These are phyloP conservation scores for Grammomys dolichurus DNA, from an alignment of 2,113 vertebrate genomes.

Conservation along the genomic window DNA sequence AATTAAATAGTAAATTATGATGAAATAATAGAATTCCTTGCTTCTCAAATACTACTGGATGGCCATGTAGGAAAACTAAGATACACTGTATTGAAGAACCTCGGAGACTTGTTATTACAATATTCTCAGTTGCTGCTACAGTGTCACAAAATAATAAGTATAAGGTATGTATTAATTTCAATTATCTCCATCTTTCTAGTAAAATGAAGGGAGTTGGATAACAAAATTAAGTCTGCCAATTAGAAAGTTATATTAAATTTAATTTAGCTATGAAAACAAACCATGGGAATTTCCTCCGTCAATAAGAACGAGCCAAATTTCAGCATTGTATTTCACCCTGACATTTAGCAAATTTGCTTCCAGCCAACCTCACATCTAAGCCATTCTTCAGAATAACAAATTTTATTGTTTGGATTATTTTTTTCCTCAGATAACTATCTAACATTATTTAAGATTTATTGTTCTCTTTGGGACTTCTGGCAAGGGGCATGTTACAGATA, in stretches of 20 bases:
- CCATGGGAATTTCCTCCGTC: not conserved
- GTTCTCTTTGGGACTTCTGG: not conserved
- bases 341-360: constrained; percentile 16
- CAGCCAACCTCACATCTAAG: not conserved
- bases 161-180: not conserved
- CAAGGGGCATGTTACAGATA: not conserved
- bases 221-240: not conserved
- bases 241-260: constrained; percentile 16
- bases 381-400: not conserved
- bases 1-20: not conserved
- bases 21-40: not conserved
- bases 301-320: not conserved
- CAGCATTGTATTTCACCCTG: not conserved
- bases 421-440: not conserved
- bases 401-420: not conserved
- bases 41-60: not conserved
- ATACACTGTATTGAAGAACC: not conserved
- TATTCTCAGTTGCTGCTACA: not conserved
- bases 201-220: not conserved
- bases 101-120: not conserved
- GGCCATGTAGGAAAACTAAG: not conserved
- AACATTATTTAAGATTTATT: not conserved
- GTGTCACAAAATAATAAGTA: not conserved
- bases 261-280: constrained; percentile 39
- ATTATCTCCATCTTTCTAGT: not conserved